A percentile compares a stretch with the other conserved stretches of the same genome.
Evolutionary conservation across 2,888 invertebrate species (phyloP).

Genomic region (Hipparchia sbordonii): DNA sequence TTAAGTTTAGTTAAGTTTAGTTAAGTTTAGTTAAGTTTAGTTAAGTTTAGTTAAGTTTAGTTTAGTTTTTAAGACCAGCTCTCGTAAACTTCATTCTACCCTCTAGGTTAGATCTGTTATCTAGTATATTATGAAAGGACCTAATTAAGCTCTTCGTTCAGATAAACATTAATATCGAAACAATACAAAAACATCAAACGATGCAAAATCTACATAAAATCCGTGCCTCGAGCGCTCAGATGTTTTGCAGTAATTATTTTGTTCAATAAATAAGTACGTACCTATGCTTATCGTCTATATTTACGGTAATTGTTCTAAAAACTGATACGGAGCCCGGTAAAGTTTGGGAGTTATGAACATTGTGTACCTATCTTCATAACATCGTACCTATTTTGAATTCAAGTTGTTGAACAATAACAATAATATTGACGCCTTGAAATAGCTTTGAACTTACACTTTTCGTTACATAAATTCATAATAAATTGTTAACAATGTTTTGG

Average conservation of each 20-base stretch:
- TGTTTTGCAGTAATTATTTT: conserved; percentile 61
- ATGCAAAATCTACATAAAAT: conserved; percentile 20
- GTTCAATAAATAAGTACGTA: conserved; percentile 55
- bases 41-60: too few relatives aligned
- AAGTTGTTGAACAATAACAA: conserved; percentile 18
- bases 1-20: too few relatives aligned
- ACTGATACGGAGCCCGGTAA: conserved; percentile 51
- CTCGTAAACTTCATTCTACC: too few relatives aligned
- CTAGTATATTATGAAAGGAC: not conserved
- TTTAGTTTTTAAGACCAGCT: too few relatives aligned
- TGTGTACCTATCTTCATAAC: conserved; percentile 19
- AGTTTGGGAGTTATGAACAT: conserved; percentile 47
- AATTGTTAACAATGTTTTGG: not conserved
- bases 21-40: too few relatives aligned
- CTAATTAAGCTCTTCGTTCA: not conserved
- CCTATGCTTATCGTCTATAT: conserved; percentile 61
- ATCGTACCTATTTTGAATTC: conserved; percentile 12
- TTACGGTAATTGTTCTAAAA: conserved; percentile 62
- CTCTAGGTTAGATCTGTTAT: not conserved
- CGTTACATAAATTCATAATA: not conserved
- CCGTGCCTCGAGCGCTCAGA: conserved; percentile 44
- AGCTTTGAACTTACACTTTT: conserved; percentile 14
- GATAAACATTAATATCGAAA: conserved; percentile 29
- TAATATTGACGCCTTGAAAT: conserved; percentile 14
- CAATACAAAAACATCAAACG: conserved; percentile 30